Evolutionary conservation across 2,888 invertebrate species (phyloP).

Genomic region (Volucella zonaria): DNA sequence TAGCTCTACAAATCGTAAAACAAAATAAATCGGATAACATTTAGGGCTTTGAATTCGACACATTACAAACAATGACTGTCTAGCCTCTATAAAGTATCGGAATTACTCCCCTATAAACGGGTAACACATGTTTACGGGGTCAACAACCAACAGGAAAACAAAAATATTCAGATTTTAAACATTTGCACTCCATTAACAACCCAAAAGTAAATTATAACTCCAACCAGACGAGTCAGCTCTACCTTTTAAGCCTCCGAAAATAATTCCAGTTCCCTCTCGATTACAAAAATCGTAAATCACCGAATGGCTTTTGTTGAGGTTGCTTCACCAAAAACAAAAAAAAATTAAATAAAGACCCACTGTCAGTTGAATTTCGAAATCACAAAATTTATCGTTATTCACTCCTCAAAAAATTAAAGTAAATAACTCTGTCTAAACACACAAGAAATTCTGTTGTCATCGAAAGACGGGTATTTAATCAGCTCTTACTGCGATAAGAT

Average conservation of each 20-base stretch:
- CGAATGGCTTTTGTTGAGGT: conserved; percentile 16
- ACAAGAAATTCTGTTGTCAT: conserved; percentile 34
- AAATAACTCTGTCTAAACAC: conserved; percentile 6
- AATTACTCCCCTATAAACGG: too few relatives aligned
- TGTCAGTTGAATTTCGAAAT: conserved; percentile 34
- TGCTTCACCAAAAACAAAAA: conserved; percentile 3
- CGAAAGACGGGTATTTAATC: conserved; percentile 37
- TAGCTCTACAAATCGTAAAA: too few relatives aligned
- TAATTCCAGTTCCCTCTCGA: conserved; percentile 18
- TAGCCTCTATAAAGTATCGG: too few relatives aligned
- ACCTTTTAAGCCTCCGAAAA: background rate
- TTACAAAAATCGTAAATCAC: conserved; percentile 45
- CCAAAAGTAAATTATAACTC: conserved; percentile 15
- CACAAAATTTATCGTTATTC: conserved; percentile 9
- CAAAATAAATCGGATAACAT: too few relatives aligned
- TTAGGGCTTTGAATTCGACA: too few relatives aligned
- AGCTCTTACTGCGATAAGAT: conserved; percentile 51
- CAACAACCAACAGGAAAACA: too few relatives aligned
- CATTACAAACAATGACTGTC: too few relatives aligned
- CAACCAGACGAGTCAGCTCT: background rate
- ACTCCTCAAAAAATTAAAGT: background rate
- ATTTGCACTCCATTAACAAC: background rate
- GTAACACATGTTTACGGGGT: too few relatives aligned
- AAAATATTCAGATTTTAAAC: background rate
- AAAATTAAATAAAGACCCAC: background rate